Percentiles rank a stretch among this genome's conserved stretches.
These are phyloP conservation scores for Megathymus violae DNA, from an alignment of 1,140 invertebrate genomes.

Conservation along the genomic window DNA sequence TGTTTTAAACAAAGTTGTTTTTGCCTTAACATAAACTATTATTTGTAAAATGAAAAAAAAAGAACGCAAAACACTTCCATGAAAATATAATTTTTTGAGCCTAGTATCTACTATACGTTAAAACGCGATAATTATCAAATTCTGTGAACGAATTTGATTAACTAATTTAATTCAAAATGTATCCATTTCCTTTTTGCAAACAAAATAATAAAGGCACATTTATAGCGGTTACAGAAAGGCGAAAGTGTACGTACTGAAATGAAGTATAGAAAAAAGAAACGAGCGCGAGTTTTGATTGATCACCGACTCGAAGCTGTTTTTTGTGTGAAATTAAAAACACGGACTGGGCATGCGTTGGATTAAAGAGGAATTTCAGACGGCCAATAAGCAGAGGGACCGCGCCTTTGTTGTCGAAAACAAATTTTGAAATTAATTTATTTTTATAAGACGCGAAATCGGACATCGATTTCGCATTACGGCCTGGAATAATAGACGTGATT, in stretches of 20 bases:
- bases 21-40: too few species aligned
- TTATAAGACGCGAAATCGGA: constrained; percentile 53
- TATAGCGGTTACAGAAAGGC: constrained; percentile 78
- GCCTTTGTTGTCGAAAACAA: constrained; percentile 66
- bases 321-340: constrained; percentile 83
- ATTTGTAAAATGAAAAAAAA: neutral
- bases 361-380: constrained; percentile 76
- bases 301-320: constrained; percentile 76
- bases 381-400: constrained; percentile 64
- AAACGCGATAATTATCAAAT: constrained; percentile 24
- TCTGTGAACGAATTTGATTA: constrained; percentile 62
- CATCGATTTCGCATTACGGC: constrained; percentile 62
- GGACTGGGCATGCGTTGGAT: constrained; percentile 78
- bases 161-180: constrained; percentile 78
- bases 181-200: constrained; percentile 78
- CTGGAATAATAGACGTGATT: constrained; percentile 48
- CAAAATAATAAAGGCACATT: constrained; percentile 78
- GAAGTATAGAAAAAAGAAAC: constrained; percentile 75
- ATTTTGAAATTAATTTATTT: constrained; percentile 73
- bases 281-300: constrained; percentile 80
- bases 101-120: constrained; percentile 13
- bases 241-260: constrained; percentile 77
- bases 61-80: neutral
- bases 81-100: constrained; percentile 4
- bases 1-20: too few species aligned